These are phyloP conservation scores for Sphaerodactylus townsendi DNA, from an alignment of 2,113 vertebrate species.

Conservation along the genomic window DNA sequence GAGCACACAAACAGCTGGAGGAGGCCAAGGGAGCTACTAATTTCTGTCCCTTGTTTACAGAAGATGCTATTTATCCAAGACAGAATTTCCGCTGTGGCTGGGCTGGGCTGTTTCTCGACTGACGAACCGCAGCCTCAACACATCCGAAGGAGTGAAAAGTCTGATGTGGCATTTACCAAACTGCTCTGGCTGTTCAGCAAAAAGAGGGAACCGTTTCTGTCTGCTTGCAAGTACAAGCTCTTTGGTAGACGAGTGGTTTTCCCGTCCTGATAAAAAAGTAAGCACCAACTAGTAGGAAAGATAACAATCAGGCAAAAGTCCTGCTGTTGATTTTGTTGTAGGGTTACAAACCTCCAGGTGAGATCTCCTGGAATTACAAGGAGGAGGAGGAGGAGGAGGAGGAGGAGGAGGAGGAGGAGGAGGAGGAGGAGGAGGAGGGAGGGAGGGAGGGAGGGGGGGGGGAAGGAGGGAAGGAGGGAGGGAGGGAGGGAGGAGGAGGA, in stretches of 20 bases:
- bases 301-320: too few species aligned
- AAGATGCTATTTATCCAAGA: not conserved
- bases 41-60: not conserved
- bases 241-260: not conserved
- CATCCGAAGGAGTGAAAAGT: not conserved
- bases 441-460: too few species aligned
- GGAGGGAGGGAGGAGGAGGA: too few species aligned
- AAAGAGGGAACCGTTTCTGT: not conserved
- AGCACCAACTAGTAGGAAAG: too few species aligned
- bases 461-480: too few species aligned
- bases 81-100: not conserved
- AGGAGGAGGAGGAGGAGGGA: too few species aligned
- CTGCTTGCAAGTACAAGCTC: not conserved
- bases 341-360: too few species aligned
- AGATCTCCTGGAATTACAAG: too few species aligned
- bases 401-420: too few species aligned
- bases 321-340: too few species aligned
- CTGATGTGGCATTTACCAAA: too few species aligned
- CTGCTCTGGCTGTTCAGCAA: not conserved
- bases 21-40: fast-evolving
- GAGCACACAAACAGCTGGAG: conserved; percentile 38
- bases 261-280: not conserved
- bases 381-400: too few species aligned
- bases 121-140: not conserved
- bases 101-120: not conserved